Evolutionary conservation across 2,113 vertebrate genomes (phyloP).

Genomic region (Neodon shergylaensis): DNA sequence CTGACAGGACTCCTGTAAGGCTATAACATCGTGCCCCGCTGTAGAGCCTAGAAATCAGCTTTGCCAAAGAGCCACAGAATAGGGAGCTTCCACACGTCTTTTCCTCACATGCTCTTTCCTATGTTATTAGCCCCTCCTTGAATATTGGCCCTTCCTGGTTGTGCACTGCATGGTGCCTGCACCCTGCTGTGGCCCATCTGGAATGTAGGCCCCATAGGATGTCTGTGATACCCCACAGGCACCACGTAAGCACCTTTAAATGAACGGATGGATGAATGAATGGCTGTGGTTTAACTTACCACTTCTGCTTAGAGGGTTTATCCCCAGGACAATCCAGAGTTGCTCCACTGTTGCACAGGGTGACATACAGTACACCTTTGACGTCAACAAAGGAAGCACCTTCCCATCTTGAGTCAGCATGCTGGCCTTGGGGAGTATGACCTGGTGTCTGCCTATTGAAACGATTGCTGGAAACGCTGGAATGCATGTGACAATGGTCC

Average conservation of each 20-base stretch:
- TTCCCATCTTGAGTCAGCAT: fast-evolving
- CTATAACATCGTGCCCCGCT: fast-evolving
- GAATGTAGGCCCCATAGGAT: neutral
- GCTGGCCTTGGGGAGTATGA: neutral
- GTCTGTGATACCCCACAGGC: neutral
- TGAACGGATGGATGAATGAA: neutral
- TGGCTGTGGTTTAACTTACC: neutral
- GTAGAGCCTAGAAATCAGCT: neutral
- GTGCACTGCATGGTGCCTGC: fast-evolving
- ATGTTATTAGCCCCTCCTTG: no score
- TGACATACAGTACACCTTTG: neutral
- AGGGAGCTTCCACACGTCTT: neutral
- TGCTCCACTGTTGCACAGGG: neutral
- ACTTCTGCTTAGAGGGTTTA: neutral
- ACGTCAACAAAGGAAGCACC: neutral
- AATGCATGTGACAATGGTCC: neutral
- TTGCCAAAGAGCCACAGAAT: neutral
- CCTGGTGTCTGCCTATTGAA: fast-evolving
- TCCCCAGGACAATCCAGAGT: neutral
- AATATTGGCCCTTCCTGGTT: neutral
- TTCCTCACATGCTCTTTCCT: neutral
- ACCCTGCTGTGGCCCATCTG: neutral
- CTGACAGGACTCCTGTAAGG: fast-evolving
- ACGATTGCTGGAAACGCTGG: fast-evolving
- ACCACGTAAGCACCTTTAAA: neutral